Percentiles rank a stretch among this genome's conserved stretches.
Evolutionary conservation across 2,113 vertebrate species (phyloP).

Genomic region (Butorides virescens): DNA sequence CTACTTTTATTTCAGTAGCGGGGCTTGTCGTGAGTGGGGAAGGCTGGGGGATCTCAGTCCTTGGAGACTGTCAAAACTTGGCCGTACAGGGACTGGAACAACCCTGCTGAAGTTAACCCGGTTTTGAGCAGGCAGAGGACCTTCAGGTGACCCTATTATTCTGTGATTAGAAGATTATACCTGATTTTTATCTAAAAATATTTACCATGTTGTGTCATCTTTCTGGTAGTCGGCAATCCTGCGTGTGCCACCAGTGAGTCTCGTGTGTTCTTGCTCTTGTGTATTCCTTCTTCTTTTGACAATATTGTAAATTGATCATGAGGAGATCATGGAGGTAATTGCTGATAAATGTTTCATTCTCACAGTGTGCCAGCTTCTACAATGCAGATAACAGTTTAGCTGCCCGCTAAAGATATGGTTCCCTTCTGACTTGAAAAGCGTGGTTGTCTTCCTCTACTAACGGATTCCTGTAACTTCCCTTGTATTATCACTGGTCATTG

Average conservation of each 20-base stretch:
- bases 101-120: not conserved
- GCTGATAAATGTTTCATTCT: slow-evolving; percentile 4
- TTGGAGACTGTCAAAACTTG: not conserved
- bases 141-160: not conserved
- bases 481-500: not conserved
- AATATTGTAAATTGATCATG: not conserved
- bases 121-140: not conserved
- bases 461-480: not conserved
- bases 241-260: not conserved
- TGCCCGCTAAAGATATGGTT: not conserved
- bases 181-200: not conserved
- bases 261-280: not conserved
- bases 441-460: not conserved
- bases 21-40: not conserved
- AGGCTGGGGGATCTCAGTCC: not conserved
- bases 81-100: not conserved
- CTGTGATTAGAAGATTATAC: not conserved
- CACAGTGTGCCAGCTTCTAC: not conserved
- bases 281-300: not conserved
- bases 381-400: not conserved
- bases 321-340: not conserved
- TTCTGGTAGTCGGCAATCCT: not conserved
- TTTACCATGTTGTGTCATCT: not conserved
- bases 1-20: not conserved
- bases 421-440: not conserved